phyloP scores from a whole-genome alignment of 1,140 invertebrate species.

The Bathynomus jamesi region DNA sequence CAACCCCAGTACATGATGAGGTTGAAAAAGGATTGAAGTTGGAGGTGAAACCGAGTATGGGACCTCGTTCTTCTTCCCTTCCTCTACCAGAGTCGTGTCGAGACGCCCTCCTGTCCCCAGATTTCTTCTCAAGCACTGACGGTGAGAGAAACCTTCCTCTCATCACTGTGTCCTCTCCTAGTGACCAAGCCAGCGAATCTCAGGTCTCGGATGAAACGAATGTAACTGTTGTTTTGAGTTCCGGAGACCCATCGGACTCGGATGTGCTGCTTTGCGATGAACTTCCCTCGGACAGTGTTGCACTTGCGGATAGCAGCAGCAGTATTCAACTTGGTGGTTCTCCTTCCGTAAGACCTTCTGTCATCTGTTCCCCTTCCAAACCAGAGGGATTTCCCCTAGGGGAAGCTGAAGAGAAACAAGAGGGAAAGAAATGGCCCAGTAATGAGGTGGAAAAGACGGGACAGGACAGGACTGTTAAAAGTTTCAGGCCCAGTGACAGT shows the following conservation, averaged over 20 bases:
- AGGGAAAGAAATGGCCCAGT: background rate
- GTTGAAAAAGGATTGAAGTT: conserved; percentile 22
- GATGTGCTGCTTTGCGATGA: conserved; percentile 23
- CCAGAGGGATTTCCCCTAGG: too few species aligned
- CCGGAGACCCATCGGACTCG: conserved; percentile 15
- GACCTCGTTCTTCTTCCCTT: conserved; percentile 30
- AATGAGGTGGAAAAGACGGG: background rate
- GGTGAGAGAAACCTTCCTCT: conserved; percentile 26
- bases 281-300: conserved; percentile 11
- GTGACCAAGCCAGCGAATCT: conserved; percentile 27
- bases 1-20: conserved; percentile 33
- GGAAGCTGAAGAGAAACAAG: conserved; percentile 5
- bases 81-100: conserved; percentile 22
- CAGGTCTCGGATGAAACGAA: conserved; percentile 29
- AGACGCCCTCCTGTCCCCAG: conserved; percentile 23
- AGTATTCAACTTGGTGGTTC: background rate
- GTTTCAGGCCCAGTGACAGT: background rate
- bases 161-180: conserved; percentile 32
- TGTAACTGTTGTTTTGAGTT: conserved; percentile 22
- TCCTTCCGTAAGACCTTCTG: conserved; percentile 14
- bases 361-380: conserved; percentile 21
- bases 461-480: background rate
- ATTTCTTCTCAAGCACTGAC: conserved; percentile 21
- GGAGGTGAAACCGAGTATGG: conserved; percentile 16
- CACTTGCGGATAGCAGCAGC: background rate